phyloP scores from a whole-genome alignment of 2,113 vertebrate species.

The Archilochus colubris region DNA sequence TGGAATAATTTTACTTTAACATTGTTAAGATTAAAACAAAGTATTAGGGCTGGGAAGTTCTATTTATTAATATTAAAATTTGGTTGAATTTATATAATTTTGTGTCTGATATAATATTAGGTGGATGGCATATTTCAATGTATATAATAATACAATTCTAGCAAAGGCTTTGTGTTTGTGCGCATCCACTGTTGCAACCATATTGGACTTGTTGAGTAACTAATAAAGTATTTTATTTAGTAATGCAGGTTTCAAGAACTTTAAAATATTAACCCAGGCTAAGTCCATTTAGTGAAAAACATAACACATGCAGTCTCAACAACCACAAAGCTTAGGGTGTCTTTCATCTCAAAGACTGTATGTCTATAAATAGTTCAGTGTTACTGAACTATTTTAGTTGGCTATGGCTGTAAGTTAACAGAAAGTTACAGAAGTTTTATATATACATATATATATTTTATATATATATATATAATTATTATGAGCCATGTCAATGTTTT shows the following conservation, averaged over 20 bases:
- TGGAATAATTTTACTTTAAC: background rate
- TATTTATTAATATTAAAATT: background rate
- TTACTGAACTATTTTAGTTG: background rate
- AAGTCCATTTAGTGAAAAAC: background rate
- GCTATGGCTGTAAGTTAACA: background rate
- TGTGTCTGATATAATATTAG: background rate
- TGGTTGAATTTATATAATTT: background rate
- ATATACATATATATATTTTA: too few species aligned
- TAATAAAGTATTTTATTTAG: background rate
- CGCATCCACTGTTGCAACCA: background rate
- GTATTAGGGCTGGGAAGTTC: background rate
- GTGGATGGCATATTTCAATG: background rate
- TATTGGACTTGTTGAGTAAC: background rate
- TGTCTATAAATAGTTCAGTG: background rate
- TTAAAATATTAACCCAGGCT: background rate
- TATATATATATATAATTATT: background rate
- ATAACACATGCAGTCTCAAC: background rate
- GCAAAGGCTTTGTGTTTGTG: background rate
- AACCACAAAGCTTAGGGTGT: background rate
- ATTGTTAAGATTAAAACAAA: background rate
- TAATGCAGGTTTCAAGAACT: background rate
- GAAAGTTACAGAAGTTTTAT: background rate
- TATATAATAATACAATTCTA: background rate
- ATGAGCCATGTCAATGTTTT: background rate
- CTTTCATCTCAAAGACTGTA: background rate